Evolutionary conservation across 2,888 invertebrate species (phyloP).

Genomic region (Drosophila limbata): DNA sequence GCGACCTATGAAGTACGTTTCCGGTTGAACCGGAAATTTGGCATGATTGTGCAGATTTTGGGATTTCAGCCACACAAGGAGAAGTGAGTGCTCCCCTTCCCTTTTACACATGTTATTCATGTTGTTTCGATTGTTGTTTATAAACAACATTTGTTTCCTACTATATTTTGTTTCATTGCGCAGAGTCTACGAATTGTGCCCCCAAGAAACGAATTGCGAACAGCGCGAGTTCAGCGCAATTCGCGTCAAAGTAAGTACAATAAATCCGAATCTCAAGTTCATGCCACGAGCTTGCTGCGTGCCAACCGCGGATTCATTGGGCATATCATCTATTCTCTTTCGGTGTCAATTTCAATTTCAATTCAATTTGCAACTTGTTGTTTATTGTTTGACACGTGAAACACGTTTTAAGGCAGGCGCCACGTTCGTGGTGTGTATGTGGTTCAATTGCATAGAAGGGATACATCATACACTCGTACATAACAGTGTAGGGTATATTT

Average conservation of each 20-base stretch:
- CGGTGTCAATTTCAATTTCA: constrained; percentile 27
- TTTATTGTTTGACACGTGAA: constrained; percentile 61
- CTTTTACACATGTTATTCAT: constrained; percentile 52
- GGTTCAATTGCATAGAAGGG: not conserved
- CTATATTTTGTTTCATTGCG: too few species aligned
- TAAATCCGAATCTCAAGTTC: constrained; percentile 1
- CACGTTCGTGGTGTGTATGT: constrained; percentile 35
- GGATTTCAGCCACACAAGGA: constrained; percentile 83
- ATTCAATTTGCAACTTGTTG: constrained; percentile 15
- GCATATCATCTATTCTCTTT: constrained; percentile 26
- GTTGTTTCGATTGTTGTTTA: constrained; percentile 35
- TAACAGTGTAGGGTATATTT: not conserved
- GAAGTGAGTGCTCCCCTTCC: constrained; percentile 72
- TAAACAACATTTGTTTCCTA: constrained; percentile 27
- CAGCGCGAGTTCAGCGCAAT: constrained; percentile 84
- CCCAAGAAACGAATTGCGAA: constrained; percentile 83
- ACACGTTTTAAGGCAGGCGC: constrained; percentile 58
- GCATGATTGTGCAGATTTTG: constrained; percentile 84
- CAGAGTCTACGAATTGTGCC: constrained; percentile 84
- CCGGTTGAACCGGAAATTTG: constrained; percentile 83
- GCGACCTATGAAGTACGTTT: constrained; percentile 80
- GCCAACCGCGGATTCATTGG: constrained; percentile 46
- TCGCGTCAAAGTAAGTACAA: constrained; percentile 82
- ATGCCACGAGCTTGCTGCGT: constrained; percentile 54
- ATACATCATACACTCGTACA: too few species aligned